A percentile compares a stretch with the other conserved stretches of the same genome.
These are phyloP conservation scores for Syngnathus floridae DNA, from an alignment of 2,113 vertebrate genomes.

Conservation along the genomic window DNA sequence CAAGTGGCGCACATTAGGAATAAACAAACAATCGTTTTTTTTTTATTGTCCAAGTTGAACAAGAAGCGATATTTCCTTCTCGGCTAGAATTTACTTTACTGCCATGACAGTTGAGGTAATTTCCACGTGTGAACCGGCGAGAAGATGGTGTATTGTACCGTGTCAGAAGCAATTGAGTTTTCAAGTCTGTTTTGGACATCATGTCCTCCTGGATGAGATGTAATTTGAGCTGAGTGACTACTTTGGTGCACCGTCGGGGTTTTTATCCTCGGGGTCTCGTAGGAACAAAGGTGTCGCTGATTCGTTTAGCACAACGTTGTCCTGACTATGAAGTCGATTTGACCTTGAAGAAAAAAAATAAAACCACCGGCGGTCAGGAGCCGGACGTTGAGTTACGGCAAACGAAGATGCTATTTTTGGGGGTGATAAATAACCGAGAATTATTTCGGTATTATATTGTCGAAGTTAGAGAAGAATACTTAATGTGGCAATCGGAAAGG, in stretches of 20 bases:
- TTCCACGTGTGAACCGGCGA: constrained; percentile 46
- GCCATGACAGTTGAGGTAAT: constrained; percentile 41
- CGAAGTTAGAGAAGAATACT: background rate
- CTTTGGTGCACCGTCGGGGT: background rate
- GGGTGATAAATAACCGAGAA: background rate
- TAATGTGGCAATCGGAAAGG: background rate
- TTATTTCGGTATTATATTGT: background rate
- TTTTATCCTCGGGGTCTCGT: constrained; percentile 11
- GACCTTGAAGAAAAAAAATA: background rate
- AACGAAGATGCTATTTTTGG: background rate
- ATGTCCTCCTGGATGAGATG: constrained; percentile 31
- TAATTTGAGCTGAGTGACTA: constrained; percentile 22
- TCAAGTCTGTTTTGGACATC: constrained; percentile 26
- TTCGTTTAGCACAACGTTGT: constrained; percentile 32
- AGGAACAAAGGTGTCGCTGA: constrained; percentile 22
- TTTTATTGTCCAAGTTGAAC: constrained; percentile 12
- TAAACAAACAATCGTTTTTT: constrained; percentile 6
- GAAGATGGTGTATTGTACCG: constrained; percentile 39
- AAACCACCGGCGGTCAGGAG: background rate
- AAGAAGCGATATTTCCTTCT: background rate
- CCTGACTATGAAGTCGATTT: background rate
- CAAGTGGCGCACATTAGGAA: constrained; percentile 13
- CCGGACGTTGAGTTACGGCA: background rate
- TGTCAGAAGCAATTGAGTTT: constrained; percentile 45
- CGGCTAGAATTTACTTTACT: constrained; percentile 26